A percentile compares a stretch with the other conserved stretches of the same genome.
These are phyloP conservation scores for Anser cygnoides DNA, from an alignment of 2,113 vertebrate species.

Conservation along the genomic window DNA sequence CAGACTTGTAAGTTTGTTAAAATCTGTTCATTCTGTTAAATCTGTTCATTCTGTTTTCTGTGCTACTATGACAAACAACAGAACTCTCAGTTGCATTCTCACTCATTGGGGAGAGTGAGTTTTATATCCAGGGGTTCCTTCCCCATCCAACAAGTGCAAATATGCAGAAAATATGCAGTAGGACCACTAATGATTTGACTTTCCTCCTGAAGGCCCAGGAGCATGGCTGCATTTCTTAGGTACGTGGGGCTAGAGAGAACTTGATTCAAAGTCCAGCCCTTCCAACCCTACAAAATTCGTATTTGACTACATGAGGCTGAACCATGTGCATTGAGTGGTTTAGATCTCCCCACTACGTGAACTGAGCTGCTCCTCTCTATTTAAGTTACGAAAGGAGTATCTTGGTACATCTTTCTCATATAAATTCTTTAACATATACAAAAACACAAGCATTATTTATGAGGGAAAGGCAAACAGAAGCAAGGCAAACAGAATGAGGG, in stretches of 20 bases:
- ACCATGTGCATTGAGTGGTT: neutral
- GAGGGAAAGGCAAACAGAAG: neutral
- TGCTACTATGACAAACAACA: neutral
- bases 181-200: neutral
- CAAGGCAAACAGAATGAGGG: neutral
- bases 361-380: neutral
- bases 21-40: neutral
- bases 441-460: constrained; percentile 42
- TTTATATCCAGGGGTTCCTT: neutral
- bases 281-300: neutral
- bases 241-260: neutral
- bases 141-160: neutral
- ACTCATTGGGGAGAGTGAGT: neutral
- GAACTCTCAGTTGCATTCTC: neutral
- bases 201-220: neutral
- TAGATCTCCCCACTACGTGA: neutral
- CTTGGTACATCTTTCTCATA: neutral
- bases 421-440: neutral
- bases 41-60: neutral
- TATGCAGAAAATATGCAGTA: neutral
- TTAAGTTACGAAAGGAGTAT: neutral
- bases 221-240: neutral
- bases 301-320: neutral
- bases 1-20: neutral
- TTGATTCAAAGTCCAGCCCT: neutral